Evolutionary conservation across 2,888 invertebrate species (phyloP).

Genomic region (Drosophila algonquin): DNA sequence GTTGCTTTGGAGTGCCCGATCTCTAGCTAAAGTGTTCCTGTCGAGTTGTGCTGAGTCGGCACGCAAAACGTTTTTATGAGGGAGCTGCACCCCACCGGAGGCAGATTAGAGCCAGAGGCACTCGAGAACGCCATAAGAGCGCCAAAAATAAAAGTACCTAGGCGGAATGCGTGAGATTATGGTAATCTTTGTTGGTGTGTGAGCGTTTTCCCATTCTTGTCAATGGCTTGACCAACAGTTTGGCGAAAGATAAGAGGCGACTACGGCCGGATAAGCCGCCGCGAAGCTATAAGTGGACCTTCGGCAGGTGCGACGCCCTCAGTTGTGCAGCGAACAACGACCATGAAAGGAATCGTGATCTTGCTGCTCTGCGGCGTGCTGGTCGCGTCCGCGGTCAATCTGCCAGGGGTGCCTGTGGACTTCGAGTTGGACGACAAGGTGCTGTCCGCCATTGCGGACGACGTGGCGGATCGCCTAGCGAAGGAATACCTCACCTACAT

Average conservation of each 20-base stretch:
- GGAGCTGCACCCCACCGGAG: constrained; percentile 27
- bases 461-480: constrained; percentile 68
- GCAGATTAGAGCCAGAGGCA: constrained; percentile 18
- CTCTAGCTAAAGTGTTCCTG: neutral
- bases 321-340: constrained; percentile 27
- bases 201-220: constrained; percentile 21
- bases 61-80: constrained; percentile 12
- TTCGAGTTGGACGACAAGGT: constrained; percentile 63
- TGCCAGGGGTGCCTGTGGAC: constrained; percentile 68
- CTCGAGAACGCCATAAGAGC: neutral
- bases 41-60: constrained; percentile 2
- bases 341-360: constrained; percentile 59
- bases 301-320: constrained; percentile 3
- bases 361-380: constrained; percentile 49
- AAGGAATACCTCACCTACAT: constrained; percentile 73
- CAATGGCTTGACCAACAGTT: constrained; percentile 21
- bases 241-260: constrained; percentile 28
- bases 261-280: neutral
- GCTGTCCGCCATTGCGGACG: constrained; percentile 71
- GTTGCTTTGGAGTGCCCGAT: no score
- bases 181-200: constrained; percentile 11
- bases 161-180: constrained; percentile 28
- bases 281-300: constrained; percentile 59
- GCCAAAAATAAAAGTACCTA: constrained; percentile 3
- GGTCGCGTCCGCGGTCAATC: constrained; percentile 56